Evolutionary conservation across 2,797 vertebrate genomes (phyloP), one percentile per base, ranked within the genome.

Genomic region (Notolabrus celidotus): DNA sequence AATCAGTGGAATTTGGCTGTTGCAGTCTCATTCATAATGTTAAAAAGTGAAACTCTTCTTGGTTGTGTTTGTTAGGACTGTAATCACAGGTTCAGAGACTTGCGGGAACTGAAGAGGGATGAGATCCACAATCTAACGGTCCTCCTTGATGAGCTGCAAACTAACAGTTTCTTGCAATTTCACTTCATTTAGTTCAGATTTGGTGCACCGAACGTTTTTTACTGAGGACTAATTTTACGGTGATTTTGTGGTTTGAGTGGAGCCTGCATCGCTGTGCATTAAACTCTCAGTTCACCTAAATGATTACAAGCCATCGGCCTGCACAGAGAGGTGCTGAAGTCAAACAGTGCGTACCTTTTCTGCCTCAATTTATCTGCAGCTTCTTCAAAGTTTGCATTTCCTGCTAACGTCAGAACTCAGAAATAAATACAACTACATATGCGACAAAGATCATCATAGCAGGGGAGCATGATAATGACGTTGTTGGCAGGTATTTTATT

Each of bases 21-120:
- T 27, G 27, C 25, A 27, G 25, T 25, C 3, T 27, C 25, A 27
- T 27, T 27, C 25, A 3, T 27, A 25, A 27, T 27, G 1, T 12
- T 38, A 14, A 15, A 38, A 14, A 38, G 14, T 38, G 11, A 38
- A 38, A 11, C 2, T 38, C 9, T 14, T 38, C 12, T 38, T 38
- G 65, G 55, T 63, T 46, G 79, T 29, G 73, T 84, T 75, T 79
- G 38, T 54, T 49, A 15, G 49, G 19, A 50, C 51, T 58, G 19
- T 60, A 77, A 74, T 78, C 51, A 42, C 50, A 62, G 56, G 43
- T 62, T 75, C 29, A 70, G 52, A 70, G 63, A 66, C 31, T 52
- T 25, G 11, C 9, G 66, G 3, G 36, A 58, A 58, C 42, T 19
- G 38, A 49, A 20, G 22, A 54, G 25, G 65, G 62, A 79, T 34